phyloP scores from a whole-genome alignment of 2,888 invertebrate species.

The Orthosia gracilis region DNA sequence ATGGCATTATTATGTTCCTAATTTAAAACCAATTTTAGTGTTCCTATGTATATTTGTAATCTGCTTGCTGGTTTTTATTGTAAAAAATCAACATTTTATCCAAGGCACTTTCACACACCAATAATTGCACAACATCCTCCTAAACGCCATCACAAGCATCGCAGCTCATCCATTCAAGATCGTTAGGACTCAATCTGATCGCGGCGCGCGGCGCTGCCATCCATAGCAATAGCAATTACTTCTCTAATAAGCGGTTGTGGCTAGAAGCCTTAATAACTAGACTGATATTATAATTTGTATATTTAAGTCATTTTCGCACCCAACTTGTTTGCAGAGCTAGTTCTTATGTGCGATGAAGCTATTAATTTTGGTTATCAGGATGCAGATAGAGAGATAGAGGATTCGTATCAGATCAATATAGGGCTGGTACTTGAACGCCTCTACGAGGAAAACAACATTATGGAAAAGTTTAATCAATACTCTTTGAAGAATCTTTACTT shows the following conservation, averaged over 20 bases:
- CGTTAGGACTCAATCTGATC: conserved; percentile 32
- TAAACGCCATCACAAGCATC: not conserved
- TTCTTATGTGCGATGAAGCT: conserved; percentile 34
- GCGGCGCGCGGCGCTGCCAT: conserved; percentile 34
- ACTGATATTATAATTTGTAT: conserved; percentile 51
- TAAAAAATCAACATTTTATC: too few relatives aligned
- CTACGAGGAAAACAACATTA: not conserved
- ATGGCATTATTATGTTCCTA: too few relatives aligned
- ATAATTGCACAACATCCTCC: not conserved
- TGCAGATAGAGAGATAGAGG: not conserved
- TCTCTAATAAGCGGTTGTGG: conserved; percentile 38
- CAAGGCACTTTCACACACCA: not conserved
- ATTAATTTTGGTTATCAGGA: conserved; percentile 20
- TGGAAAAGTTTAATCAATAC: not conserved
- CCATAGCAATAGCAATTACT: conserved; percentile 28
- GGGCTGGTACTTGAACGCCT: not conserved
- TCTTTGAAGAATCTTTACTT: too few relatives aligned
- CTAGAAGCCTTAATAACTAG: conserved; percentile 41
- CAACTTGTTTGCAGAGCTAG: conserved; percentile 31
- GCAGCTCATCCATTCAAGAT: conserved; percentile 32
- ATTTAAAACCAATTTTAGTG: too few relatives aligned
- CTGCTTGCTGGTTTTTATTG: too few relatives aligned
- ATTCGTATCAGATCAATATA: not conserved
- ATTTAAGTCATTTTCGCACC: conserved; percentile 49
- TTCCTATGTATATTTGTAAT: too few relatives aligned